phyloP scores from a whole-genome alignment of 2,888 invertebrate genomes.

The Pristionchus arcanus region DNA sequence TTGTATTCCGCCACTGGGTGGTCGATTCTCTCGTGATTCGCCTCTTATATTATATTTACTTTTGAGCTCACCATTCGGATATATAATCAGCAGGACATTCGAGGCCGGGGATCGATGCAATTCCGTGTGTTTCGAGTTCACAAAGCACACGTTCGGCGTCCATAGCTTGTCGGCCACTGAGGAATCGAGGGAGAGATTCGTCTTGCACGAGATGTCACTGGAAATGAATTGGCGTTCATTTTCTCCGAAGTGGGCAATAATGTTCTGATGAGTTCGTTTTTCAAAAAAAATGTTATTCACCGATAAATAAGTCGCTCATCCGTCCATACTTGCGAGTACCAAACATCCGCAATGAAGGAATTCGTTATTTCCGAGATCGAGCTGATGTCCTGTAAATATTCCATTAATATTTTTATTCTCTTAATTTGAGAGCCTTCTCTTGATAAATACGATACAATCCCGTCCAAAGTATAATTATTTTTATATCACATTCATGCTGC shows the following conservation, averaged over 20 bases:
- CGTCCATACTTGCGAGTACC: constrained; percentile 78
- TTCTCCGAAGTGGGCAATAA: background rate
- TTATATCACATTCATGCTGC: background rate
- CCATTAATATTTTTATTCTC: background rate
- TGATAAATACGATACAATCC: no score
- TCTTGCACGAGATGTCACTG: constrained; percentile 76
- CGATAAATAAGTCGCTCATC: constrained; percentile 75
- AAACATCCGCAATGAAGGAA: constrained; percentile 78
- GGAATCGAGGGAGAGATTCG: constrained; percentile 77
- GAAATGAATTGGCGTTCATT: constrained; percentile 39
- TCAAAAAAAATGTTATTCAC: constrained; percentile 49
- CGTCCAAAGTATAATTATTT: no score
- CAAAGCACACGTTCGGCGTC: constrained; percentile 79
- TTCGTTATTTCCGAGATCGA: constrained; percentile 78
- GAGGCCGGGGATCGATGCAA: constrained; percentile 73
- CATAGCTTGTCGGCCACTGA: constrained; percentile 76
- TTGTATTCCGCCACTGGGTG: no score
- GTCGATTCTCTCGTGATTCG: no score
- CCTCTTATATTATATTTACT: background rate
- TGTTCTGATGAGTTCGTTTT: no score
- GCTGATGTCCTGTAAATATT: constrained; percentile 72
- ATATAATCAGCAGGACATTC: constrained; percentile 78
- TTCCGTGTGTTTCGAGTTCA: constrained; percentile 77
- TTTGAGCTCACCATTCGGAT: constrained; percentile 74
- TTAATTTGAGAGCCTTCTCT: no score